Evolutionary conservation across 2,113 vertebrate genomes (phyloP), one percentile per base, ranked within the genome.

Genomic region (Mesitornis unicolor): DNA sequence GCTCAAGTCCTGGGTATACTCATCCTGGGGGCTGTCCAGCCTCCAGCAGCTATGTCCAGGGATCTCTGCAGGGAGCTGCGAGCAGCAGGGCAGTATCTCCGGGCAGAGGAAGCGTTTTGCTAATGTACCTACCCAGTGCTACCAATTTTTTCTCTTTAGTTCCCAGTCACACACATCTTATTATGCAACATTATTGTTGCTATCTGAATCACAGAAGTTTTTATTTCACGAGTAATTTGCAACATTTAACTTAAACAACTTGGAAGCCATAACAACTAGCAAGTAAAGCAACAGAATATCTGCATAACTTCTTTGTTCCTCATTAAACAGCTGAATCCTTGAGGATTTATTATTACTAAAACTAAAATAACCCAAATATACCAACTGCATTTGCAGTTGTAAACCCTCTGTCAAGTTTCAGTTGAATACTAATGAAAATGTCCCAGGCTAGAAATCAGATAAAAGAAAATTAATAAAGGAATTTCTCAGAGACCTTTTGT

Each of bases 191-290:
- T 89, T 94, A 86, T 75, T 95, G 51, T 60, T 91, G 71, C 50
- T 93, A 84, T 84, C n/a, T 51, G 90, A 81, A 96, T 93, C 96
- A 95, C 51, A 80, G 48, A 94, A 93, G 63, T 47, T 89, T 95
- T 97, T 61, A 86, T 89, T 97, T 95, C 63, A 59, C 74, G 28
- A 59, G 48, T 36, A 94, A 94, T 96, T 94, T 93, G 38, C 15
- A 78, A 86, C 54, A 93, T 90, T 95, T 97, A 96, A 94, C 51
- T 96, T 96, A 71, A 95, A 54, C 54, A 90, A 93, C 56, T 93
- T 73, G 50, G 56, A 85, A 65, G 25, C 3, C 7, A 9, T 70
- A 86, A 53, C 54, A 75, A 68, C 36, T 69, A 61, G 24, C 7
- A 13, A 81, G 10, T 78, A 67, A 94, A 74, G 16, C 48, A 93